Percentiles rank a stretch among this genome's conserved stretches.
Evolutionary conservation across 2,113 vertebrate genomes (phyloP).

Genomic region (Ceuthmochares aereus): DNA sequence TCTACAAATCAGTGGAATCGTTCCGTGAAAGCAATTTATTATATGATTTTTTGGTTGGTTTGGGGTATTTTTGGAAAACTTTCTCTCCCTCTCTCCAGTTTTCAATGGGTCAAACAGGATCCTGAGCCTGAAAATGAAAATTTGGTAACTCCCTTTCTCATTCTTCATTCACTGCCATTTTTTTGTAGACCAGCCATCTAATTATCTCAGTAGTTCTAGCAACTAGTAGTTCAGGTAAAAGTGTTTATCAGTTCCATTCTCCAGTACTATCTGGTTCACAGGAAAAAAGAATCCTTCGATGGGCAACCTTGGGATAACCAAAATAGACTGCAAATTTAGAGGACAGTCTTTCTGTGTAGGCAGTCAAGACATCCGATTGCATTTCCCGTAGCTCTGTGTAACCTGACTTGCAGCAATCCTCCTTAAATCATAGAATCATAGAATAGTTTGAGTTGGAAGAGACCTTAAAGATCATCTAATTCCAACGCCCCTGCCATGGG

Average conservation of each 20-base stretch:
- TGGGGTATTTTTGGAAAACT: background rate
- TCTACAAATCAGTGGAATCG: background rate
- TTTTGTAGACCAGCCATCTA: background rate
- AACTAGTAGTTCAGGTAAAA: background rate
- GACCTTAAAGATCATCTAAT: too few species aligned
- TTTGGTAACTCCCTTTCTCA: background rate
- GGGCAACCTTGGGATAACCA: background rate
- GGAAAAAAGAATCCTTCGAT: accelerated
- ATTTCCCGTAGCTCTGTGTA: background rate
- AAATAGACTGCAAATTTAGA: background rate
- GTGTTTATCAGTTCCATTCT: background rate
- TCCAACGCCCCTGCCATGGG: too few species aligned
- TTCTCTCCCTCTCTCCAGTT: background rate
- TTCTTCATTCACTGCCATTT: background rate
- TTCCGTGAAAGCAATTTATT: background rate
- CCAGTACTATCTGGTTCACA: background rate
- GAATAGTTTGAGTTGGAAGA: too few species aligned
- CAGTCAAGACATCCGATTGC: accelerated
- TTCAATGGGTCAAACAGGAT: background rate
- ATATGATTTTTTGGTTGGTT: background rate
- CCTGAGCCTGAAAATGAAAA: background rate
- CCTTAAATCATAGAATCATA: background rate
- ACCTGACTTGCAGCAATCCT: background rate
- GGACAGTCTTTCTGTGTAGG: background rate
- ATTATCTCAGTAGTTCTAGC: background rate